Conservation (phyloP, 2,797 vertebrate genomes). For the Lerista edwardsae region DNA sequence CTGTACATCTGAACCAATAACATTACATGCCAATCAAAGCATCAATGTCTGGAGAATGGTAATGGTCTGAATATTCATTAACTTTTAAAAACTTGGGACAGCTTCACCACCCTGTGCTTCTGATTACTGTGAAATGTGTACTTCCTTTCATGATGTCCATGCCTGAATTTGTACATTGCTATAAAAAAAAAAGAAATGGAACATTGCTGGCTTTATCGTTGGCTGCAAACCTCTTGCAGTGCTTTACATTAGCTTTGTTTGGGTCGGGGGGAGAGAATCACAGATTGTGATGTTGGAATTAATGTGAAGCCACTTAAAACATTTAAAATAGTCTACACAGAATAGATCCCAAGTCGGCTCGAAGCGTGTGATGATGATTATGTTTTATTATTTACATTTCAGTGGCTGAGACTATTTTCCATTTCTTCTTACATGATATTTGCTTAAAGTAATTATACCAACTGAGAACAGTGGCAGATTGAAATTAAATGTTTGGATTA, state of each 20-base stretch:
- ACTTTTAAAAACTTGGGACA: neutral
- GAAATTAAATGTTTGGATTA: slow-evolving; percentile 87
- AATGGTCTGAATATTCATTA: neutral
- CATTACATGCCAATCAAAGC: neutral
- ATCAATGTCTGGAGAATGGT: neutral
- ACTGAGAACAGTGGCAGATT: slow-evolving; percentile 86
- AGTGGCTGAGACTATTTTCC: slow-evolving; percentile 70
- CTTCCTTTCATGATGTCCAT: slow-evolving; percentile 13
- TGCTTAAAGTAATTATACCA: slow-evolving; percentile 83
- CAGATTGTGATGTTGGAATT: slow-evolving; percentile 63
- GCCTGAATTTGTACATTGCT: neutral
- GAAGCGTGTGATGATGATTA: slow-evolving; percentile 71
- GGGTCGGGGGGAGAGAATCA: slow-evolving; percentile 24
- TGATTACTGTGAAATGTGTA: neutral
- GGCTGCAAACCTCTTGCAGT: slow-evolving; percentile 21
- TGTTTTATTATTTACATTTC: slow-evolving; percentile 80
- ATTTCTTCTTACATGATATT: slow-evolving; percentile 76
- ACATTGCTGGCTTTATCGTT: slow-evolving; percentile 26
- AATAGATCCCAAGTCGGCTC: slow-evolving; percentile 67
- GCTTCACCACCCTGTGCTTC: neutral
- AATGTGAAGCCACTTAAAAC: slow-evolving; percentile 73
- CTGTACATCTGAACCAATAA: neutral
- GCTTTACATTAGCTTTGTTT: slow-evolving; percentile 24
- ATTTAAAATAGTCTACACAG: slow-evolving; percentile 67
- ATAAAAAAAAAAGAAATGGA: neutral